A percentile compares a stretch with the other conserved stretches of the same genome.
Evolutionary conservation across 2,888 invertebrate species (phyloP).

Genomic region (Pherbina coryleti): DNA sequence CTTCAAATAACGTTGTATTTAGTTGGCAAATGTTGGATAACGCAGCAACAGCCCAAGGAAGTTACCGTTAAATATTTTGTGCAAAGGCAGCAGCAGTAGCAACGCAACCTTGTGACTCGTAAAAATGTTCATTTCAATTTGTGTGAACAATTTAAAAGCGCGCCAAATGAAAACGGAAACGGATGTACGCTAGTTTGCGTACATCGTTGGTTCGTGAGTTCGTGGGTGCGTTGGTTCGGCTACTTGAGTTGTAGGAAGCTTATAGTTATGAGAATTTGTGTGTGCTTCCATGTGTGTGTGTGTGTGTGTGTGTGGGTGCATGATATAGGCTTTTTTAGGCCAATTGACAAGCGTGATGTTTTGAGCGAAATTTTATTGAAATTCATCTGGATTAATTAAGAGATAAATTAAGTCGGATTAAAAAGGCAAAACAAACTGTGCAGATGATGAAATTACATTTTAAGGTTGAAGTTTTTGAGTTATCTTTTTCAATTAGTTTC

Average conservation of each 20-base stretch:
- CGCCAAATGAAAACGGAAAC: slow-evolving; percentile 29
- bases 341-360: background rate
- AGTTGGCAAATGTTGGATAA: background rate
- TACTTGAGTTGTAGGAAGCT: background rate
- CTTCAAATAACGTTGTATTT: background rate
- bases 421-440: no score
- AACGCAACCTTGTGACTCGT: slow-evolving; percentile 12
- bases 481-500: no score
- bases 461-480: no score
- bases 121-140: slow-evolving; percentile 32
- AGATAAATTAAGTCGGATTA: no score
- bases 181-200: slow-evolving; percentile 23
- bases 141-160: slow-evolving; percentile 1
- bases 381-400: background rate
- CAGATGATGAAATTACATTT: no score
- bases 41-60: background rate
- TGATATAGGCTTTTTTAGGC: background rate
- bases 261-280: background rate
- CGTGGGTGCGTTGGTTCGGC: background rate
- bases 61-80: background rate
- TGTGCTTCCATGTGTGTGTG: background rate
- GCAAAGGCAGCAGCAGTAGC: background rate
- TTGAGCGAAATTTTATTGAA: slow-evolving; percentile 20
- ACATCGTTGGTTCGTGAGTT: background rate
- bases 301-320: background rate